phyloP scores from a whole-genome alignment of 2,888 invertebrate species.

The Rugalucina vietnamica region DNA sequence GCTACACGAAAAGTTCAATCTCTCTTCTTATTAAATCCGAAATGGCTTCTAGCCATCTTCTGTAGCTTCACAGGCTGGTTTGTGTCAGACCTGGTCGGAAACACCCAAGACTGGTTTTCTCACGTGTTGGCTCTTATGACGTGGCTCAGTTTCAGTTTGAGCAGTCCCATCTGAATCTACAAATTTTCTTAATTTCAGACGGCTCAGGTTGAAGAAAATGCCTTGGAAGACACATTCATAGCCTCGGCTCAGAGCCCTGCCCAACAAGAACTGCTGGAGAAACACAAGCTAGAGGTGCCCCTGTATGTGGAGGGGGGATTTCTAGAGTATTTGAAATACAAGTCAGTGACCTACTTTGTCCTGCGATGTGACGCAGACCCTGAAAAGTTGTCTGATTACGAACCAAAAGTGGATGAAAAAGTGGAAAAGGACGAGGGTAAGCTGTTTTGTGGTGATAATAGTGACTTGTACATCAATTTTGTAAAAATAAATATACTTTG shows the following conservation, averaged over 20 bases:
- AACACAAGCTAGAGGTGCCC: slow-evolving; percentile 87
- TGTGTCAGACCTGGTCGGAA: no score
- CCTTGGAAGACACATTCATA: slow-evolving; percentile 95
- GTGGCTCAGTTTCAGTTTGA: no score
- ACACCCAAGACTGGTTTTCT: no score
- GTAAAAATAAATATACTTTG: no score
- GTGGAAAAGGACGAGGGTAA: slow-evolving; percentile 30
- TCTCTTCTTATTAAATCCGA: no score
- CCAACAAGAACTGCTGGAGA: slow-evolving; percentile 89
- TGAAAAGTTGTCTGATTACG: slow-evolving; percentile 44
- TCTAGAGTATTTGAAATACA: slow-evolving; percentile 90
- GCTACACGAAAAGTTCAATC: no score
- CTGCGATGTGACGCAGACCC: slow-evolving; percentile 89
- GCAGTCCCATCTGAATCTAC: no score
- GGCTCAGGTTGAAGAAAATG: slow-evolving; percentile 89
- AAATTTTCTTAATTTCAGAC: slow-evolving; percentile 85
- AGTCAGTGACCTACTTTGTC: slow-evolving; percentile 92
- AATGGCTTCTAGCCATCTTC: no score
- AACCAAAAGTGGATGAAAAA: slow-evolving; percentile 52
- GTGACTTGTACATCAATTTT: neutral
- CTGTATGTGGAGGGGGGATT: slow-evolving; percentile 94
- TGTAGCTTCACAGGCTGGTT: no score
- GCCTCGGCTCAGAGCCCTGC: slow-evolving; percentile 92
- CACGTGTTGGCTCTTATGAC: no score
- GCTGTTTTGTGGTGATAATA: neutral